phyloP scores from a whole-genome alignment of 2,888 invertebrate species.

The Caenorhabditis sp. region DNA sequence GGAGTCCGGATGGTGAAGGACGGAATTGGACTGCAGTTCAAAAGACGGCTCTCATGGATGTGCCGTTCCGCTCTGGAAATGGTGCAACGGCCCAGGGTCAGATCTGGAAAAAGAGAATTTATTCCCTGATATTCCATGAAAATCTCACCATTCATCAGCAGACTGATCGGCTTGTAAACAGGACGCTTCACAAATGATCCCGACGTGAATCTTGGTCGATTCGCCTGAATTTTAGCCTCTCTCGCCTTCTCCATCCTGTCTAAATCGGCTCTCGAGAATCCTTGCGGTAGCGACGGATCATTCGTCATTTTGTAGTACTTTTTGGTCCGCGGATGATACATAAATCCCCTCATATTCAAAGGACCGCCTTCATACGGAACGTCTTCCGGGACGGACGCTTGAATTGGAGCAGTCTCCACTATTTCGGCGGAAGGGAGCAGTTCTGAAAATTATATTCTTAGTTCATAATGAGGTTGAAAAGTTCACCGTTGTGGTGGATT shows the following conservation, averaged over 20 bases:
- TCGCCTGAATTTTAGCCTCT: conserved; percentile 42
- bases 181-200: conserved; percentile 48
- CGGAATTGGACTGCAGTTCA: conserved; percentile 33
- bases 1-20: conserved; percentile 45
- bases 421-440: not conserved
- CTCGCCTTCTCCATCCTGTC: conserved; percentile 35
- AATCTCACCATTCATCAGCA: conserved; percentile 34
- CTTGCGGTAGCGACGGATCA: conserved; percentile 40
- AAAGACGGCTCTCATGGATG: conserved; percentile 46
- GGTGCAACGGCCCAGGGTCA: conserved; percentile 34
- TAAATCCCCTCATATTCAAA: conserved; percentile 56
- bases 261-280: conserved; percentile 18
- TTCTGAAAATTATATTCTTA: not conserved
- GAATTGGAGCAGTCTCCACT: not conserved
- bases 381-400: conserved; percentile 1
- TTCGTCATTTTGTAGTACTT: conserved; percentile 65
- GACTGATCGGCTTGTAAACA: conserved; percentile 35
- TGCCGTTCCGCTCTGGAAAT: conserved; percentile 34
- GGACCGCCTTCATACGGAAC: conserved; percentile 47
- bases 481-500: conserved; percentile 24
- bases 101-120: conserved; percentile 13
- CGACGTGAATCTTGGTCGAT: conserved; percentile 41
- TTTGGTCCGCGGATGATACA: conserved; percentile 59
- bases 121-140: not conserved
- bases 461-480: not conserved